phyloP scores from a whole-genome alignment of 2,113 vertebrate species.

The Morone chrysops region DNA sequence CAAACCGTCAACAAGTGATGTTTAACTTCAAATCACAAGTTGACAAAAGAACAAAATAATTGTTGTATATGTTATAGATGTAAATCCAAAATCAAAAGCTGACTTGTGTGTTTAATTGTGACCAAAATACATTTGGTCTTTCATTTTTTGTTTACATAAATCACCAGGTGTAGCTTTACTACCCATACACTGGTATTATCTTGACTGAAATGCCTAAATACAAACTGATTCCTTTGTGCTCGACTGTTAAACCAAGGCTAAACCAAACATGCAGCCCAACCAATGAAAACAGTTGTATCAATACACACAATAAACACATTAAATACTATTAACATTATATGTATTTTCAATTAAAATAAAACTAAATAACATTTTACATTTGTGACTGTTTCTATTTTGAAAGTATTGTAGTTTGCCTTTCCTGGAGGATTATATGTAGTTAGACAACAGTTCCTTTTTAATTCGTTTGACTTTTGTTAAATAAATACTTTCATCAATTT shows the following conservation, averaged over 20 bases:
- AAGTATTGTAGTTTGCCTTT: background rate
- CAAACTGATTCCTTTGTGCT: slow-evolving; percentile 27
- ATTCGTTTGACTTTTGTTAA: background rate
- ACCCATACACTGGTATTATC: slow-evolving; percentile 22
- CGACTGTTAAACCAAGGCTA: background rate
- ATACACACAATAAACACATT: slow-evolving; percentile 11
- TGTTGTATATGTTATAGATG: slow-evolving; percentile 56
- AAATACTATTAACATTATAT: background rate
- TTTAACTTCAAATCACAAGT: slow-evolving; percentile 69
- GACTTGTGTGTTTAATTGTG: slow-evolving; percentile 46
- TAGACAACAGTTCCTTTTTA: background rate
- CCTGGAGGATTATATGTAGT: background rate
- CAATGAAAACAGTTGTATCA: slow-evolving; percentile 19
- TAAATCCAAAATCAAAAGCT: slow-evolving; percentile 62
- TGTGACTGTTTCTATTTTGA: background rate
- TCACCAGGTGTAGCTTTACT: slow-evolving; percentile 38
- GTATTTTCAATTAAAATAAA: slow-evolving; percentile 11
- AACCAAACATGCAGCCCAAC: slow-evolving; percentile 25
- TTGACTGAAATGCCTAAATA: slow-evolving; percentile 17
- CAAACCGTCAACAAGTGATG: slow-evolving; percentile 63
- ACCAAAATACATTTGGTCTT: slow-evolving; percentile 57
- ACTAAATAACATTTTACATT: background rate
- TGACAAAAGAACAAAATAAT: slow-evolving; percentile 63
- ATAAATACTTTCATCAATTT: background rate
- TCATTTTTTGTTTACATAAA: slow-evolving; percentile 67